Conservation (phyloP, 1,140 invertebrate genomes). For the Drosophila nasuta region DNA sequence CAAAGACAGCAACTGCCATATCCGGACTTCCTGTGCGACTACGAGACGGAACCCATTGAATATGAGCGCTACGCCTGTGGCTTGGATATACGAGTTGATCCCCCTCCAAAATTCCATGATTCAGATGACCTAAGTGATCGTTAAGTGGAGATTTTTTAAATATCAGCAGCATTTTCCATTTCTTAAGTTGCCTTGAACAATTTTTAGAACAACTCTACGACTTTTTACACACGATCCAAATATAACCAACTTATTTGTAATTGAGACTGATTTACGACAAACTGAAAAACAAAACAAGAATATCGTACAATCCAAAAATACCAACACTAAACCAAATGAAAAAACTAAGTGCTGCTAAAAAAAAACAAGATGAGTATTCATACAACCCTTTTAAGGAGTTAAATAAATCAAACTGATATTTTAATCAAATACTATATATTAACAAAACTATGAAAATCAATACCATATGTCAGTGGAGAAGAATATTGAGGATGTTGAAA, state of each 20-base stretch:
- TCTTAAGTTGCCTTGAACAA: conserved; percentile 71
- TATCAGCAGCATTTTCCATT: conserved; percentile 71
- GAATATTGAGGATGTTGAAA: neutral
- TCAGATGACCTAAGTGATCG: conserved; percentile 81
- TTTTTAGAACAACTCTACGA: conserved; percentile 71
- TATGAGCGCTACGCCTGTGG: conserved; percentile 81
- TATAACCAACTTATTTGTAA: conserved; percentile 82
- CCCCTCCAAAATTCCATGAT: conserved; percentile 81
- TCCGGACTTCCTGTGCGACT: conserved; percentile 83
- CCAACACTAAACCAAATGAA: conserved; percentile 27
- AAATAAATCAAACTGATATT: conserved; percentile 64
- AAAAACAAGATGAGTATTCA: neutral
- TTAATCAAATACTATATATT: conserved; percentile 70
- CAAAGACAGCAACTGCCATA: conserved; percentile 68
- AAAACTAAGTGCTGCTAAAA: conserved; percentile 37
- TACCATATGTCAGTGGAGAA: conserved; percentile 35
- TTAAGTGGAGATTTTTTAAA: conserved; percentile 32
- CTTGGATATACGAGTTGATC: conserved; percentile 80
- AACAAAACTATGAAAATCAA: conserved; percentile 51
- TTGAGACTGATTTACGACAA: conserved; percentile 82
- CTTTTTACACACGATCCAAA: conserved; percentile 74
- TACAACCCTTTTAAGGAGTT: conserved; percentile 10
- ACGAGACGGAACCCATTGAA: conserved; percentile 81
- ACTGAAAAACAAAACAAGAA: conserved; percentile 25
- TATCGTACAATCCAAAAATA: conserved; percentile 41